Conservation (phyloP, 2,888 invertebrate species). For the Phyllotreta striolata region DNA sequence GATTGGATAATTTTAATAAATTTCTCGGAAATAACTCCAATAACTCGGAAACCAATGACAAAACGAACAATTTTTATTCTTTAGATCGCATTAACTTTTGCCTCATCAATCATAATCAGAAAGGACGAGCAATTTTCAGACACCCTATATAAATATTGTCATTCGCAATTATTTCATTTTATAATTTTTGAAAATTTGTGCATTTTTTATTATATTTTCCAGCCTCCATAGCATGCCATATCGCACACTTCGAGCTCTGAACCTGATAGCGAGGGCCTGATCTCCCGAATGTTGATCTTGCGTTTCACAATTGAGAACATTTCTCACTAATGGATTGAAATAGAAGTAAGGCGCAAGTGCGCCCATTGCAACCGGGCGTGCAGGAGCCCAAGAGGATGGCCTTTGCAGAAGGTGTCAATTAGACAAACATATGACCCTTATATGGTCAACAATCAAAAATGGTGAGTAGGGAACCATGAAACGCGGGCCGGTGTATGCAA, state of each 20-base stretch:
- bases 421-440: constrained; percentile 44
- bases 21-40: too few relatives aligned
- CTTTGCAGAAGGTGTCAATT: constrained; percentile 44
- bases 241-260: constrained; percentile 52
- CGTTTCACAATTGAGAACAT: constrained; percentile 51
- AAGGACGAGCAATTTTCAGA: too few relatives aligned
- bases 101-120: too few relatives aligned
- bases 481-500: too few relatives aligned
- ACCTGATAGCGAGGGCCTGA: constrained; percentile 49
- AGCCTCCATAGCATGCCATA: constrained; percentile 49
- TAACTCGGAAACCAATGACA: too few relatives aligned
- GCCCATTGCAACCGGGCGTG: constrained; percentile 54
- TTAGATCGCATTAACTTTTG: too few relatives aligned
- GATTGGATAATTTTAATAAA: too few relatives aligned
- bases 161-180: too few relatives aligned
- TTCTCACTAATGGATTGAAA: constrained; percentile 48
- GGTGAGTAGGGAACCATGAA: constrained; percentile 2
- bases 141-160: too few relatives aligned
- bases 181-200: too few relatives aligned
- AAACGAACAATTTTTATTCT: too few relatives aligned
- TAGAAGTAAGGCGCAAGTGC: constrained; percentile 55
- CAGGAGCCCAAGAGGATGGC: constrained; percentile 51
- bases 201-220: constrained; percentile 38
- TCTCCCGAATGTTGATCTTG: constrained; percentile 50
- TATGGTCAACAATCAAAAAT: constrained; percentile 51